Evolutionary conservation across 2,888 invertebrate species (phyloP).

Genomic region (Slavum lentiscoides): DNA sequence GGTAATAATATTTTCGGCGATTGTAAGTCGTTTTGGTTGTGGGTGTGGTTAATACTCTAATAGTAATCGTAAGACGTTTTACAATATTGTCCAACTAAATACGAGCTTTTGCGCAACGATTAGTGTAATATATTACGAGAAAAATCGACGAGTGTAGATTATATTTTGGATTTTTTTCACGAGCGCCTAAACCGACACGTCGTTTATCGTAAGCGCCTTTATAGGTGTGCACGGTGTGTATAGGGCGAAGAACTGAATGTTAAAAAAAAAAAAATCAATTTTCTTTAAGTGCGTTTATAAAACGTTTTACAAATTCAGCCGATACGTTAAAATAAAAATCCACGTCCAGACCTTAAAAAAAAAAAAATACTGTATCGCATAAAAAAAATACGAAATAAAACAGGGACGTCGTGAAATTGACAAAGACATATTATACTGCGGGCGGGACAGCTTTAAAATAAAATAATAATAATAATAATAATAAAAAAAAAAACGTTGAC

Average conservation of each 20-base stretch:
- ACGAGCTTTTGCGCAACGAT: not conserved
- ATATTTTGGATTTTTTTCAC: slow-evolving; percentile 32
- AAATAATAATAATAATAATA: slow-evolving; percentile 16
- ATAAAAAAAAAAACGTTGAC: slow-evolving; percentile 47
- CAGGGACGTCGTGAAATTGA: slow-evolving; percentile 51
- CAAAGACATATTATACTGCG: slow-evolving; percentile 50
- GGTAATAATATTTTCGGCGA: too few relatives aligned
- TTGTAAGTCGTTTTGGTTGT: too few relatives aligned
- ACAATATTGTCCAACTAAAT: not conserved
- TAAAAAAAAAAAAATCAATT: slow-evolving; percentile 47
- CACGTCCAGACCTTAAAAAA: slow-evolving; percentile 41
- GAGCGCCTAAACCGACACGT: slow-evolving; percentile 36
- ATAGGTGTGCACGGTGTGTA: not conserved
- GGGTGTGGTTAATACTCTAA: not conserved
- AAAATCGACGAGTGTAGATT: slow-evolving; percentile 39
- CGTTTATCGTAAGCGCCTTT: slow-evolving; percentile 37
- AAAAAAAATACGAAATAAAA: slow-evolving; percentile 51
- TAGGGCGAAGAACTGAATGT: slow-evolving; percentile 34
- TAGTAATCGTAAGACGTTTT: not conserved
- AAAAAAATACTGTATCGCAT: slow-evolving; percentile 38
- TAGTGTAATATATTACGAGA: not conserved
- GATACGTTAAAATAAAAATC: slow-evolving; percentile 53
- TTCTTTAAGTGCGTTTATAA: slow-evolving; percentile 53
- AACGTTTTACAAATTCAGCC: slow-evolving; percentile 52
- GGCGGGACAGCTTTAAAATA: slow-evolving; percentile 28